These are phyloP conservation scores for Drosophila orosa DNA, from an alignment of 1,140 invertebrate species.

Conservation along the genomic window DNA sequence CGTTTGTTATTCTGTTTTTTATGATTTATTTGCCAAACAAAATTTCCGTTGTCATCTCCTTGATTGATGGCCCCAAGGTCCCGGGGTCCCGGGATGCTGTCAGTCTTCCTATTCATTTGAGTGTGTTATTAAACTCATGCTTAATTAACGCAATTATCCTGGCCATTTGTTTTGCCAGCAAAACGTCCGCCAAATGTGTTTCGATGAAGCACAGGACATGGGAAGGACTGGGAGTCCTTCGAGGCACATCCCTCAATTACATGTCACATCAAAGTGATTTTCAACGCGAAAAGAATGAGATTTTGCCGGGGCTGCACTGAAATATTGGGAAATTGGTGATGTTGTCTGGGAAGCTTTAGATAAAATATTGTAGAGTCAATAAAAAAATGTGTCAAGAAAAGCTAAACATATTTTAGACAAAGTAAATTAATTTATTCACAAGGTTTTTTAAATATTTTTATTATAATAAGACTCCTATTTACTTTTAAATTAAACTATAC, in stretches of 20 bases:
- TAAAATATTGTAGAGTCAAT: neutral
- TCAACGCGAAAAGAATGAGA: constrained; percentile 13
- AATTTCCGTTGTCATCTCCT: constrained; percentile 50
- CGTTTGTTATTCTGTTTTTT: constrained; percentile 57
- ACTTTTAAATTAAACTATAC: neutral
- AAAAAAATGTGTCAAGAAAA: neutral
- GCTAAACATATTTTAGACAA: too few relatives aligned
- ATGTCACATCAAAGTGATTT: constrained; percentile 67
- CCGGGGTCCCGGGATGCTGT: constrained; percentile 14
- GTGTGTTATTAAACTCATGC: constrained; percentile 54
- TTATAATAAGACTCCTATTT: neutral
- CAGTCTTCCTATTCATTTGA: constrained; percentile 59
- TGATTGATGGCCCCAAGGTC: constrained; percentile 69
- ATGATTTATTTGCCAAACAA: constrained; percentile 71
- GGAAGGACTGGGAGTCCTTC: neutral
- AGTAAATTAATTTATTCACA: neutral
- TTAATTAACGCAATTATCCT: constrained; percentile 78
- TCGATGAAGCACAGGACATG: constrained; percentile 20
- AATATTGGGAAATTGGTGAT: neutral
- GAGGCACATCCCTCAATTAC: constrained; percentile 9
- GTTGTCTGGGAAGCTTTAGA: neutral
- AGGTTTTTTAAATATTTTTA: neutral
- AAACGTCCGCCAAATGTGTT: constrained; percentile 22
- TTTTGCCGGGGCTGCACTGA: constrained; percentile 12
- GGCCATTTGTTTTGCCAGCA: constrained; percentile 52